phyloP scores from a whole-genome alignment of 2,113 vertebrate genomes.

The Hippoglossus stenolepis region DNA sequence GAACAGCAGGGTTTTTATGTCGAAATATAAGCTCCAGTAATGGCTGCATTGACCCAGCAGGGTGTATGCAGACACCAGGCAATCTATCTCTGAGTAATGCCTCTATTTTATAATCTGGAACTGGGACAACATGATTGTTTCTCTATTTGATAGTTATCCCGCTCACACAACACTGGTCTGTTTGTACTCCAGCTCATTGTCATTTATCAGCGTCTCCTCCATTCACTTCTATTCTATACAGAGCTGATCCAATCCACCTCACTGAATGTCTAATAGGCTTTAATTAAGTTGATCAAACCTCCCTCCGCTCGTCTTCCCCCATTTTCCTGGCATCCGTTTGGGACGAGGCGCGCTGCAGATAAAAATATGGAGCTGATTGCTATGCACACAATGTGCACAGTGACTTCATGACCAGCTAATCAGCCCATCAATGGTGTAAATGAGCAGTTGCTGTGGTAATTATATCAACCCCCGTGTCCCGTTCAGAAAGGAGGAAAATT shows the following conservation, averaged over 20 bases:
- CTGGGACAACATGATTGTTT: conserved; percentile 47
- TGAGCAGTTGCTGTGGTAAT: conserved; percentile 88
- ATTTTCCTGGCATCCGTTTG: conserved; percentile 73
- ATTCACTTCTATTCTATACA: conserved; percentile 64
- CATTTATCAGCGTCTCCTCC: conserved; percentile 53
- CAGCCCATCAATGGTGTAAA: conserved; percentile 89
- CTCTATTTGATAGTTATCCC: conserved; percentile 45
- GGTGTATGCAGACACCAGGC: conserved; percentile 29
- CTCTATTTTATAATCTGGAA: conserved; percentile 45
- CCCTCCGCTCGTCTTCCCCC: conserved; percentile 61
- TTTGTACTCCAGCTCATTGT: conserved; percentile 28
- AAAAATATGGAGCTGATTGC: conserved; percentile 89
- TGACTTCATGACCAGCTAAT: conserved; percentile 90
- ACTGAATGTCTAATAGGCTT: conserved; percentile 87
- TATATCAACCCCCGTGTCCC: conserved; percentile 81
- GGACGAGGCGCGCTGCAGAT: conserved; percentile 84
- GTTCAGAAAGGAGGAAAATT: conserved; percentile 21
- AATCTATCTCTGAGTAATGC: conserved; percentile 43
- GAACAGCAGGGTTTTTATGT: conserved; percentile 44
- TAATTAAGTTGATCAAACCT: conserved; percentile 93
- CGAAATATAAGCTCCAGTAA: conserved; percentile 42
- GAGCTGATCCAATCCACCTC: conserved; percentile 71
- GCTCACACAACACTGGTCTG: conserved; percentile 5
- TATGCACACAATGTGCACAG: conserved; percentile 91
- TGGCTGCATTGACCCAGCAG: conserved; percentile 41